phyloP scores from a whole-genome alignment of 1,140 invertebrate genomes.

The Bemisia tabaci region DNA sequence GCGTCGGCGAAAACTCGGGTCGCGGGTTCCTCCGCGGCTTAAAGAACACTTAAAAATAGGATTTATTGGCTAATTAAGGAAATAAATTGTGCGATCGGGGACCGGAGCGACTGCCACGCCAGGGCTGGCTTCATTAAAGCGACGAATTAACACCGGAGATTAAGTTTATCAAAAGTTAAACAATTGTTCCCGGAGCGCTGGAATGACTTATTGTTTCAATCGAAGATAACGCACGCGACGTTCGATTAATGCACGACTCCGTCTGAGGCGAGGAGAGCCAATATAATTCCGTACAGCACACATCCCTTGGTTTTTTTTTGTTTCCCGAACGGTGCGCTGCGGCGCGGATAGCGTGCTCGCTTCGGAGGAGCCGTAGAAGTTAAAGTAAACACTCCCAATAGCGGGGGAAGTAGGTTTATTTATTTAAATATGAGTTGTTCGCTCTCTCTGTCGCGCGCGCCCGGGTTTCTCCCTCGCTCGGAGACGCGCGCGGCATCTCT shows the following conservation, averaged over 20 bases:
- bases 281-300: background rate
- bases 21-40: too few relatives aligned
- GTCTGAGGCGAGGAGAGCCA: background rate
- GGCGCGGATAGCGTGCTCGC: background rate
- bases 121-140: too few relatives aligned
- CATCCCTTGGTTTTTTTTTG: background rate
- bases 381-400: conserved; percentile 18
- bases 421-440: conserved; percentile 26
- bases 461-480: conserved; percentile 1
- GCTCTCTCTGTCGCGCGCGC: conserved; percentile 15
- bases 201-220: background rate
- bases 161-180: background rate
- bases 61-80: too few relatives aligned
- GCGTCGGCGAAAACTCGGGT: too few relatives aligned
- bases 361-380: conserved; percentile 17
- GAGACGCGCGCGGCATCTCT: background rate
- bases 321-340: background rate
- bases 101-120: too few relatives aligned
- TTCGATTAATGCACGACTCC: too few relatives aligned
- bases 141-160: too few relatives aligned
- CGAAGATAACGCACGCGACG: background rate
- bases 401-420: conserved; percentile 20
- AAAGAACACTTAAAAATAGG: too few relatives aligned
- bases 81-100: too few relatives aligned
- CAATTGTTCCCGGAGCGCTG: background rate